Base-by-base conservation (phyloP, 2,113 vertebrate species). In the Theropithecus gelada region DNA sequence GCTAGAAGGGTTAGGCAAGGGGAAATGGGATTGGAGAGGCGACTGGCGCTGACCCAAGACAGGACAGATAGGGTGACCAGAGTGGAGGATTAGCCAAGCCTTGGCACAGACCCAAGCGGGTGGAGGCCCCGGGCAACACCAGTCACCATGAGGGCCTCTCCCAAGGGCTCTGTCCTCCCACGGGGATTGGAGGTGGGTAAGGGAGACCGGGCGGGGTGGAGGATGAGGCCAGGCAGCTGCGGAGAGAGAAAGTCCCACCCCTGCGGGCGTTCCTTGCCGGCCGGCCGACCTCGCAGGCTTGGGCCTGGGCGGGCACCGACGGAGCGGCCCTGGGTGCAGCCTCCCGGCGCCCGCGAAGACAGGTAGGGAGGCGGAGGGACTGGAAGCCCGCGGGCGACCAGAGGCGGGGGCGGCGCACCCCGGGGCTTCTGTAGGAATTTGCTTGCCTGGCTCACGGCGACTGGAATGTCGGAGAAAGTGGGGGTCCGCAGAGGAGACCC, bases 221-320 rank as follows among this genome's bases (percentile, higher is more conserved):
- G 61, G 61, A 27, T 64, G 83, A 81, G 73, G 52, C 57, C 70
- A 57, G 73, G 59, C 78, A 11, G 88, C 43, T 1, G 80, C 25
- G 6, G 76, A 32, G 76, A 85, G 90, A 85, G 64, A 76, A 96
- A 93, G 92, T 72, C 76, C 94, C 82, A 3, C 96, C 96, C 75
- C 79, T 23, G n/a, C 73, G 8, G 82, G 92, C 78, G 57, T 64
- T 55, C 64, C 64, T 52, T 35, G 61, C 8, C 3, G 87, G 85
- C 32, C 0, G 59, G 59, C 76, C 5, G n/a, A 20, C 40, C 87
- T 78, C 55, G 27, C 32, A 11, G 66, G 52, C 57, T 17, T 20
- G 52, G 80, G 59, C 64, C 22, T 16, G 59, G 93, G 90, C 72
- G 30, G 59, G 45, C 61, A 14, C 76, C 22, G 14, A 43, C 66